Conservation (phyloP, 2,888 invertebrate genomes). For the Agrotis segetum region DNA sequence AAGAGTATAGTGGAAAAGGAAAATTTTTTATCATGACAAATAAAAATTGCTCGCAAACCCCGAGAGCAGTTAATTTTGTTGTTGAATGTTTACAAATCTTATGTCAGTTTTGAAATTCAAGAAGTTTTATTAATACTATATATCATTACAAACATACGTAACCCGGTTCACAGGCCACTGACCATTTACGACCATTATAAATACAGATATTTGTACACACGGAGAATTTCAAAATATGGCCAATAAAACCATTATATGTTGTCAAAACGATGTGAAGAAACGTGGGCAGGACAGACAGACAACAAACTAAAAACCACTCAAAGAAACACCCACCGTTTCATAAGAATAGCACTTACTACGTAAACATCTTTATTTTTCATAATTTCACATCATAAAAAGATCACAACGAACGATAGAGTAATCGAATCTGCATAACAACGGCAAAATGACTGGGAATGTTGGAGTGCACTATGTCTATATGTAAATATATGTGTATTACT, state of each 20-base stretch:
- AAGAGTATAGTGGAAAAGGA: background rate
- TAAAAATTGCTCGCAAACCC: background rate
- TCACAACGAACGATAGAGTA: constrained; percentile 52
- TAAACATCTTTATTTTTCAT: constrained; percentile 54
- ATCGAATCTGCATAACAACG: constrained; percentile 62
- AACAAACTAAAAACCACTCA: constrained; percentile 38
- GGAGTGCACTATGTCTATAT: constrained; percentile 66
- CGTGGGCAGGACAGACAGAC: constrained; percentile 51
- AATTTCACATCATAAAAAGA: constrained; percentile 35
- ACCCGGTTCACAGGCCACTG: constrained; percentile 39
- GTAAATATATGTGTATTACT: constrained; percentile 71
- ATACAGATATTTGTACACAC: constrained; percentile 53
- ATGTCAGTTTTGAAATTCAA: background rate
- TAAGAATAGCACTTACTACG: constrained; percentile 27
- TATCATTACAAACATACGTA: constrained; percentile 25
- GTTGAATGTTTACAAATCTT: background rate
- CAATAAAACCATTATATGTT: constrained; percentile 59
- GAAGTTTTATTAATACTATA: constrained; percentile 36
- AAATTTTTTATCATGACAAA: background rate
- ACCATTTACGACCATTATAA: constrained; percentile 53
- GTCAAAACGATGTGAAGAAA: constrained; percentile 53
- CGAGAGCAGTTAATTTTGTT: background rate
- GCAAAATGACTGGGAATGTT: constrained; percentile 43
- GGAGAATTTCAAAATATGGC: constrained; percentile 52
- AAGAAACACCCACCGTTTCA: constrained; percentile 43